These are phyloP conservation scores for Nasonia vitripennis DNA, from an alignment of 1,140 invertebrate species.

Conservation along the genomic window DNA sequence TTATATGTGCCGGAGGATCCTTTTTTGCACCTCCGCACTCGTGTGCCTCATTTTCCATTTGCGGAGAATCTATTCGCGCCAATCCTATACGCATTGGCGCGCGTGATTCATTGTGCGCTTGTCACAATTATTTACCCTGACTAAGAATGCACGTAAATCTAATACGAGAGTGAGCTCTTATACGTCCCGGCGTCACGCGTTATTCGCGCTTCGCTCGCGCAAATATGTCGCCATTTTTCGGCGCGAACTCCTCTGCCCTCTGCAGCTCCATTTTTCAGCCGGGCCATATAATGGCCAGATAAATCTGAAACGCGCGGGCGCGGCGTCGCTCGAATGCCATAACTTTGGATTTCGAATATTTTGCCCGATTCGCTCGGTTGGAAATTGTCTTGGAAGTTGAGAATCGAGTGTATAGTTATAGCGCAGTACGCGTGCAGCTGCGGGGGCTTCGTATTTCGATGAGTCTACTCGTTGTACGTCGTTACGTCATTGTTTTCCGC, in stretches of 20 bases:
- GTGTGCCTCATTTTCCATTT: slow-evolving; percentile 20
- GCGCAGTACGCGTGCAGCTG: too few relatives aligned
- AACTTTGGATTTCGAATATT: slow-evolving; percentile 4
- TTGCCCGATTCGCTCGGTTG: neutral
- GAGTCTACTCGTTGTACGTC: neutral
- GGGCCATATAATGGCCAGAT: neutral
- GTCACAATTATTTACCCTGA: slow-evolving; percentile 46
- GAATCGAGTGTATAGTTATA: too few relatives aligned
- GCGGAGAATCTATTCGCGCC: neutral
- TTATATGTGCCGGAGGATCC: too few relatives aligned
- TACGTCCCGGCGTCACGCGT: neutral
- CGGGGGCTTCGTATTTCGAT: neutral
- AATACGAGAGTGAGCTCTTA: slow-evolving; percentile 35
- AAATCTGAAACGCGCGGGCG: neutral
- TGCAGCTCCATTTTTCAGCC: neutral
- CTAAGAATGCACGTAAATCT: slow-evolving; percentile 59
- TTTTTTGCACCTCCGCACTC: neutral
- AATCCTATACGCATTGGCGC: neutral
- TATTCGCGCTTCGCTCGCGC: neutral
- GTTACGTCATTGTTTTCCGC: neutral
- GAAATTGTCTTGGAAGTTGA: too few relatives aligned
- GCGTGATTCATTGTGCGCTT: slow-evolving; percentile 31
- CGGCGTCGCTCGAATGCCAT: neutral
- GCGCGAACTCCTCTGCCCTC: too few relatives aligned
- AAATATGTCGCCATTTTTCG: neutral